Base-by-base conservation (phyloP, 2,113 vertebrate genomes). In the Pseudorasbora parva region DNA sequence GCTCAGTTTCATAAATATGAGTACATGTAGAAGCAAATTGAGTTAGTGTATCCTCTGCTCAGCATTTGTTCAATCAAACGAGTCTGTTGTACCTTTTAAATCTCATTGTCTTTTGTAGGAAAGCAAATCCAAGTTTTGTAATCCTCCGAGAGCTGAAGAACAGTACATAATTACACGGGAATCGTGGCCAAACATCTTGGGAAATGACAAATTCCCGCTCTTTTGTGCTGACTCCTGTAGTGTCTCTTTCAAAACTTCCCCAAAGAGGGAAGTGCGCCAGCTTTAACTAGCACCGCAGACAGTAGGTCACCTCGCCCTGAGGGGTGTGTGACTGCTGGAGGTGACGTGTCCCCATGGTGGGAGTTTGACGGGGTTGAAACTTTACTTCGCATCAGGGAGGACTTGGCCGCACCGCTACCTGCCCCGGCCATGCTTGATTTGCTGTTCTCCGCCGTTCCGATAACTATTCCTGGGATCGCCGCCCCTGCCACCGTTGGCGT, bases 241-340 rank as follows among this genome's bases (percentile, higher is more conserved):
- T 27, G n/a, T 78, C 68, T 17, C 12, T 37, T 21, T 27, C 27
- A 86, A 37, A 93, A 93, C 86, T 93, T 95, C 83, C 90, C 86
- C 60, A 94, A 92, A 2, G 91, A 68, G 0, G 92, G 92, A 51
- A 94, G 87, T 0, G 91, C 92, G 8, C 91, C 91, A 0, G 94
- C 92, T 85, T 94, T 95, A n/a, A 92, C 93, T 4, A 95, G 89
- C 78, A 94, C 93, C 0, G 91, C 93, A 2, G 94, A 94, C 47
- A 95, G 91, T 21, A 95, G 92, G 81, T 92, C 91, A 2, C 92
- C 88, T 0, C 91, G 92, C 21, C 92, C 92, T 0, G 93, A 83
- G n/a, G 89, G 87, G 47, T 89, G 93, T 0, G 88, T 45, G 57
- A 90, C 49, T 0, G 83, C 51, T 0, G 89, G 69, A 81, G 90